Base-by-base conservation (phyloP, 2,113 vertebrate genomes). In the Scopus umbretta region DNA sequence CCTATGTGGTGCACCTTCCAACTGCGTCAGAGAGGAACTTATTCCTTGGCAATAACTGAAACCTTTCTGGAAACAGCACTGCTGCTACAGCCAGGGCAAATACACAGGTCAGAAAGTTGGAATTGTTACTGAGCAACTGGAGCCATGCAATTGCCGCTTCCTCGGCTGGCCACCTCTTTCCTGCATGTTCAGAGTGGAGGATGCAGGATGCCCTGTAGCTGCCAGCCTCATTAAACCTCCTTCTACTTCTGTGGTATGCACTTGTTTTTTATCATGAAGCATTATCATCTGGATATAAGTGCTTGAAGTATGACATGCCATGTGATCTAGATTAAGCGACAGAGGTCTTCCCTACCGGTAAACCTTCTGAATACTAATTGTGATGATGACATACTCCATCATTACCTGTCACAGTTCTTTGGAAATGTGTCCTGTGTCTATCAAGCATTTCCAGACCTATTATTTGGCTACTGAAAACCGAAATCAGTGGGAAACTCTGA, bases 111-210 rank as follows among this genome's bases (percentile, higher is more conserved):
- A 61, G 50, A 86, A 80, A 84, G 71, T 80, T 74, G 68, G 40
- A 86, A 40, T 6, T 49, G 87, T 86, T 95, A 86, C 96, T 65
- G 72, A 89, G 92, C 92, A 89, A 91, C 96, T 7, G 1, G 55
- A 92, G 84, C 36, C 10, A 1, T 25, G 43, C 40, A 25, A 11
- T 1, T 40, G 27, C 90, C 62, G 58, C 55, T 68, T 49, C 36
- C 45, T 43, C 25, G 5, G 87, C 63, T 62, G 17, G 34, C 36
- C 12, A 3, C 23, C 68, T 84, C 72, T 52, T 13, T 19, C 11
- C 55, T 66, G 34, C 23, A 26, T 17, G 16, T 25, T 47, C 4
- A 0, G 36, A 36, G 34, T 1, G 1, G 26, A 76, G 21, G 53
- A 61, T 29, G 16, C 49, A 76, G 6, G 1, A 67, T 27, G 21